Evolutionary conservation across 2,888 invertebrate species (phyloP).

Genomic region (Oscheius sp.): DNA sequence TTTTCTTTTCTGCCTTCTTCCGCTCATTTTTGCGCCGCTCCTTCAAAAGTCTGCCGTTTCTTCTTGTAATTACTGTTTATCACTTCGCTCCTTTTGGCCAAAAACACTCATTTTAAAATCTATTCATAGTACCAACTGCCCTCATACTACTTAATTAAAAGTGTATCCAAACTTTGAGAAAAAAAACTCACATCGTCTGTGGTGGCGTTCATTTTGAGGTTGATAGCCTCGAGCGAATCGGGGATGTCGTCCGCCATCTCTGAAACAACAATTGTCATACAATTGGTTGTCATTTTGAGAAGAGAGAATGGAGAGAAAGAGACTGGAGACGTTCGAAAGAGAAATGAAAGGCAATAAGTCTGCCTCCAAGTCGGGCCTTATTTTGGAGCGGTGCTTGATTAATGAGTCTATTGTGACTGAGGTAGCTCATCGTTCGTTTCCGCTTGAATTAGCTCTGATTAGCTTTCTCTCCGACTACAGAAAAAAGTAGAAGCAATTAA

Average conservation of each 20-base stretch:
- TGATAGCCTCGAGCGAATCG: conserved; percentile 67
- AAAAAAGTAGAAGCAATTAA: background rate
- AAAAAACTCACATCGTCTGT: conserved; percentile 66
- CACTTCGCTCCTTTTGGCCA: too few relatives aligned
- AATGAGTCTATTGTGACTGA: conserved; percentile 20
- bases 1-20: too few relatives aligned
- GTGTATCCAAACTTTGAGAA: background rate
- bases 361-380: background rate
- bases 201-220: conserved; percentile 68
- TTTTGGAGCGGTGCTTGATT: conserved; percentile 21
- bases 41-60: too few relatives aligned
- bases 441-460: conserved; percentile 1
- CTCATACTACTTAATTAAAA: background rate
- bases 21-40: too few relatives aligned
- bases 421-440: background rate
- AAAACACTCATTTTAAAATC: background rate
- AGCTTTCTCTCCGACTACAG: background rate
- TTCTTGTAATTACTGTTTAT: too few relatives aligned
- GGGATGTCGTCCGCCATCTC: conserved; percentile 61
- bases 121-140: background rate
- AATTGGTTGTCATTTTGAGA: background rate
- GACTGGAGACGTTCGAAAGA: background rate
- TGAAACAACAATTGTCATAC: conserved; percentile 1
- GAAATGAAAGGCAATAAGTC: background rate
- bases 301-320: background rate